phyloP scores from a whole-genome alignment of 2,888 invertebrate species.

The Cataglyphis livida region DNA sequence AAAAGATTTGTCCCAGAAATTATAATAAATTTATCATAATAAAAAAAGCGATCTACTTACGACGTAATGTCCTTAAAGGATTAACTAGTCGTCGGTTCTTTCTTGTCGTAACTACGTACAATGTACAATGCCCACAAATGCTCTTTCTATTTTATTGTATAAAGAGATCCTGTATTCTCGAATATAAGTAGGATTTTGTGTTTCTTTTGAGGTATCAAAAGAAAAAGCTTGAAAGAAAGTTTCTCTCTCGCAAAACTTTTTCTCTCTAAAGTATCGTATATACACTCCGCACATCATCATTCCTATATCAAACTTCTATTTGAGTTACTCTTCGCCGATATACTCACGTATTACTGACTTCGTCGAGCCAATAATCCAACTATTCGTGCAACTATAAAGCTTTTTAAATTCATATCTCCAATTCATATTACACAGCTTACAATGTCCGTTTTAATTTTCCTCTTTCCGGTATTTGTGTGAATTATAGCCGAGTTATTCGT shows the following conservation, averaged over 20 bases:
- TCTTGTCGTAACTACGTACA: background rate
- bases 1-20: background rate
- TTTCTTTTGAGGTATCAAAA: background rate
- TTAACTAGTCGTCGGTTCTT: background rate
- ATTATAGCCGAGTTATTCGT: background rate
- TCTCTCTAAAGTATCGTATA: constrained; percentile 10
- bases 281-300: constrained; percentile 7
- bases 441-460: background rate
- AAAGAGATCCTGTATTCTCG: background rate
- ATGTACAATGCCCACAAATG: background rate
- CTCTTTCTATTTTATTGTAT: background rate
- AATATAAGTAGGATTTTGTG: background rate
- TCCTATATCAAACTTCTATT: constrained; percentile 3
- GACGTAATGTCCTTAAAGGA: constrained; percentile 18
- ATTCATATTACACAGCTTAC: background rate
- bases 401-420: background rate
- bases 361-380: background rate
- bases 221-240: background rate
- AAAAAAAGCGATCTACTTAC: background rate
- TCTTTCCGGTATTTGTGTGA: background rate
- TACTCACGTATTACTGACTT: background rate
- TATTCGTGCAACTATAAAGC: background rate
- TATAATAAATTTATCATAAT: background rate
- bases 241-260: constrained; percentile 22
- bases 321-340: constrained; percentile 3